Percentiles rank a stretch among this genome's conserved stretches.
phyloP scores from a whole-genome alignment of 2,797 vertebrate genomes.

The Mormyrus proboscirostris region DNA sequence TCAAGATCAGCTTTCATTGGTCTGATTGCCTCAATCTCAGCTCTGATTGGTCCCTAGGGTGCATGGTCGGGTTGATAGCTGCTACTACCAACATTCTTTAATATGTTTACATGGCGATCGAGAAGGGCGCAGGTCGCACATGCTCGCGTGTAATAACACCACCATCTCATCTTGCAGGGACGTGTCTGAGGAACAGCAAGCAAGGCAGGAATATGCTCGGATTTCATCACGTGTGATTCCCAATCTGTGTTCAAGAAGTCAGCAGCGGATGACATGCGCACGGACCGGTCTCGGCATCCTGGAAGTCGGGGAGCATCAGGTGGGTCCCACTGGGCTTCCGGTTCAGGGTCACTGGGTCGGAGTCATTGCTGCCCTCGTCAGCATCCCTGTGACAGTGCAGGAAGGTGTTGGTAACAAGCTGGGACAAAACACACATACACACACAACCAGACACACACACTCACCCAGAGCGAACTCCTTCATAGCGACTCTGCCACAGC shows the following conservation, averaged over 20 bases:
- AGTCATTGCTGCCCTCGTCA: conserved; percentile 78
- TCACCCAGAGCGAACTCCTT: conserved; percentile 72
- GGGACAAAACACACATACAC: background rate
- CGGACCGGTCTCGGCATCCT: conserved; percentile 80
- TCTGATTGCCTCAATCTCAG: background rate
- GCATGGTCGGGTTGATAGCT: background rate
- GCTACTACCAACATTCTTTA: background rate
- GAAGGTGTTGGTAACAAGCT: background rate
- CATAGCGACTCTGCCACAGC: conserved; percentile 79
- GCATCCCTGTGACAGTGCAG: conserved; percentile 68
- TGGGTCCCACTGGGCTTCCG: conserved; percentile 75
- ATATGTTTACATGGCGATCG: background rate
- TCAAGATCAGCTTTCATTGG: background rate
- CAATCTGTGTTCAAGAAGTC: background rate
- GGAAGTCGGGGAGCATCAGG: conserved; percentile 83
- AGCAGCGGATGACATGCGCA: background rate
- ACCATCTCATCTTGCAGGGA: background rate
- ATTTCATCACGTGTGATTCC: background rate
- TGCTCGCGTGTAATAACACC: background rate
- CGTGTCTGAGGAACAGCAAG: background rate
- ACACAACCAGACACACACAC: conserved; percentile 10
- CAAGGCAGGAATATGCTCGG: background rate
- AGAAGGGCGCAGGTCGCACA: background rate
- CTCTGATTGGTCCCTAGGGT: background rate
- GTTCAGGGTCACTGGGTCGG: conserved; percentile 60